phyloP scores from a whole-genome alignment of 2,797 vertebrate species.

The Myotis daubentonii region DNA sequence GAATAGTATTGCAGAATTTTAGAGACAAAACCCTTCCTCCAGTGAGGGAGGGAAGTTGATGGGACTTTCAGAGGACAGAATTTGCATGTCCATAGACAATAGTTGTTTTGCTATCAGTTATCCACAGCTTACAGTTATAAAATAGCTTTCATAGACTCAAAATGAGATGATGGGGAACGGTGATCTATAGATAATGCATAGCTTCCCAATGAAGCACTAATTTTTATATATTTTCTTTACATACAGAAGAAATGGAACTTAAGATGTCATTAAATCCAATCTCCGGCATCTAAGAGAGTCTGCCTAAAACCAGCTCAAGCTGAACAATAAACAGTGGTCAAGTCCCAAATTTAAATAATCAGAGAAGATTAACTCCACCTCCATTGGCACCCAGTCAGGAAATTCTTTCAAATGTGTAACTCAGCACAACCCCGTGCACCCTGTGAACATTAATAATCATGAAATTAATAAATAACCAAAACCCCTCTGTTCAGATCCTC shows the following conservation, averaged over 20 bases:
- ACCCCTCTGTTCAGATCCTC: neutral
- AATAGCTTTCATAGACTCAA: neutral
- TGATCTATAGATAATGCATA: neutral
- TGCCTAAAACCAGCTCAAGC: neutral
- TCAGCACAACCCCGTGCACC: neutral
- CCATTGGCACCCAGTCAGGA: neutral
- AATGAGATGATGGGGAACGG: neutral
- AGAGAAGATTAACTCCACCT: neutral
- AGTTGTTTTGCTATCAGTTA: neutral
- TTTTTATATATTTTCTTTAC: conserved; percentile 22
- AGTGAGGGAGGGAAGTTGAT: neutral
- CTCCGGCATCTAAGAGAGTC: neutral
- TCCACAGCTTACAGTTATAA: neutral
- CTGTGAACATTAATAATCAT: conserved; percentile 46
- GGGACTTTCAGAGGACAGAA: neutral
- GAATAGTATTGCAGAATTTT: neutral
- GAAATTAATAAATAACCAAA: conserved; percentile 36
- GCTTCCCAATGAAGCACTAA: neutral
- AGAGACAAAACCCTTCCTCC: neutral
- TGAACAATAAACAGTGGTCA: neutral
- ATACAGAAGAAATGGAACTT: conserved; percentile 22
- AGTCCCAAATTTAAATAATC: neutral
- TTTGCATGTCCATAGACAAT: neutral
- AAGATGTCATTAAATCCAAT: neutral
- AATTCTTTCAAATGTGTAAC: conserved; percentile 43